phyloP scores from a whole-genome alignment of 2,888 invertebrate species.

The Penaeus monodon region DNA sequence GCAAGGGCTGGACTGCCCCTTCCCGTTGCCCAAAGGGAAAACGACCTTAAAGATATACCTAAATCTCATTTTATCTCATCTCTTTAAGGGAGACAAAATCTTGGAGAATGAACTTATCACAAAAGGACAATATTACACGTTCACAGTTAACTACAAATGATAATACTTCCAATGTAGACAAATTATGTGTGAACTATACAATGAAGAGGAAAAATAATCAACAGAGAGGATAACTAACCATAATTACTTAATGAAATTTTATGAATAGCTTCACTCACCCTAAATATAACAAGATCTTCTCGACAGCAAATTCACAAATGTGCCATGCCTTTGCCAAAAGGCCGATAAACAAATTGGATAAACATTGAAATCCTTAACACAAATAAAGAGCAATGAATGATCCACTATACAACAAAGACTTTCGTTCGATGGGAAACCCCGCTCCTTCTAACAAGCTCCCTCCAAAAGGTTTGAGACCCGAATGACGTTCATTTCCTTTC shows the following conservation, averaged over 20 bases:
- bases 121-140: conserved; percentile 19
- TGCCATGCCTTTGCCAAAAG: not conserved
- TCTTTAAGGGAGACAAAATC: conserved; percentile 4
- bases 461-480: conserved; percentile 3
- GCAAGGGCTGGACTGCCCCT: too few species aligned
- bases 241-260: conserved; percentile 11
- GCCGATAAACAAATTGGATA: conserved; percentile 15
- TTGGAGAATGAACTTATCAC: conserved; percentile 25
- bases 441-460: not conserved
- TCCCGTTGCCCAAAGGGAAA: not conserved
- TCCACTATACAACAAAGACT: conserved; percentile 26
- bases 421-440: not conserved
- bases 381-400: conserved; percentile 25
- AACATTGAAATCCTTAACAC: conserved; percentile 2
- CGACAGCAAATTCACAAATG: conserved; percentile 3
- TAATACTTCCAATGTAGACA: conserved; percentile 18
- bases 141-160: conserved; percentile 17
- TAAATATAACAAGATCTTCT: conserved; percentile 1
- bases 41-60: not conserved
- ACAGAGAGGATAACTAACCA: conserved; percentile 35
- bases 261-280: conserved; percentile 1
- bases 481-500: not conserved
- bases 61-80: not conserved
- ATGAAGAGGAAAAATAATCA: conserved; percentile 22
- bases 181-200: conserved; percentile 36